A percentile compares a stretch with the other conserved stretches of the same genome.
Conservation (phyloP, 1,140 invertebrate genomes). For the Brachionus asplanchnoidis region DNA sequence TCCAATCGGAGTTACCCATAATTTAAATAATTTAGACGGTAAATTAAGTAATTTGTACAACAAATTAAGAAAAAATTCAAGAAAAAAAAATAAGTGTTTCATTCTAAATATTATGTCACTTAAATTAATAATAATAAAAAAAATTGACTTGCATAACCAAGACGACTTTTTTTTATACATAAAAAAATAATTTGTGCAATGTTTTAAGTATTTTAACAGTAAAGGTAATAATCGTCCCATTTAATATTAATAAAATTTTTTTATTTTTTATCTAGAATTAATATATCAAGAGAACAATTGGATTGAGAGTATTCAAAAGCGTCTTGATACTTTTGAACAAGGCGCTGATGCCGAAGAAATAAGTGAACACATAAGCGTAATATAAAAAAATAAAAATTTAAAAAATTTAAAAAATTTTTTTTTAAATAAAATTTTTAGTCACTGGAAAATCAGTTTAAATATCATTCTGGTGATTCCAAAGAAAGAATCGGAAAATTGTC, state of each 20-base stretch:
- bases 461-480: background rate
- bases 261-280: background rate
- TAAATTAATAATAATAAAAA: too few relatives aligned
- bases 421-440: background rate
- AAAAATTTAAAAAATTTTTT: background rate
- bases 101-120: too few relatives aligned
- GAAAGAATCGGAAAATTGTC: conserved; percentile 6
- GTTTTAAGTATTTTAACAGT: too few relatives aligned
- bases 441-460: conserved; percentile 2
- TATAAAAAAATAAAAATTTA: background rate
- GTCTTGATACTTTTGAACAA: background rate
- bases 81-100: too few relatives aligned
- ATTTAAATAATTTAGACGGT: too few relatives aligned
- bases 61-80: too few relatives aligned
- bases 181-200: too few relatives aligned
- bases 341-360: background rate
- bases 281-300: conserved; percentile 28
- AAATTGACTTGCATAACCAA: too few relatives aligned
- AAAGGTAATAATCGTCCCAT: too few relatives aligned
- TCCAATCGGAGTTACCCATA: too few relatives aligned
- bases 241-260: background rate
- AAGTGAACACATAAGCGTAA: conserved; percentile 20
- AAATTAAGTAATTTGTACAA: too few relatives aligned
- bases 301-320: conserved; percentile 31
- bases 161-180: too few relatives aligned